These are phyloP conservation scores for Argentina silus DNA, from an alignment of 2,797 vertebrate genomes.

Conservation along the genomic window DNA sequence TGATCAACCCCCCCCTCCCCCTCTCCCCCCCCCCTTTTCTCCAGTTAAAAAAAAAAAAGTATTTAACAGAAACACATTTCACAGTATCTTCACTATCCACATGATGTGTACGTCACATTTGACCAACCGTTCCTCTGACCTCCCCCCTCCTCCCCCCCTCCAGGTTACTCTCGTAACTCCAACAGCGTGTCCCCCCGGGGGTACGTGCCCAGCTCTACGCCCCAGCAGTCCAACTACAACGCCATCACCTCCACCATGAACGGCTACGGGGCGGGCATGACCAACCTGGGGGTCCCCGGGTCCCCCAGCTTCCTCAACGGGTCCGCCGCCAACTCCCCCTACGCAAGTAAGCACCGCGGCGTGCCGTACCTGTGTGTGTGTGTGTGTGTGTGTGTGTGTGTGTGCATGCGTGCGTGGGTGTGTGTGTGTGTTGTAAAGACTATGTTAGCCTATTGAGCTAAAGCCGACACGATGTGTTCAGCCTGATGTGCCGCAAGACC, in stretches of 20 bases:
- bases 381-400: not conserved
- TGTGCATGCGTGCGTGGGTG: not conserved
- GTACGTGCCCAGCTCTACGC: slow-evolving; percentile 89
- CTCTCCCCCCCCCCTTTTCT: no score
- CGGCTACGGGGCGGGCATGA: slow-evolving; percentile 87
- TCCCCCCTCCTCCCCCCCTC: not conserved
- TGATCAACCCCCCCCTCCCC: no score
- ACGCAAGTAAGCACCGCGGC: slow-evolving; percentile 88
- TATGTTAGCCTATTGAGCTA: no score
- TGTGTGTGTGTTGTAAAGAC: not conserved
- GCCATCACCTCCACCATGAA: slow-evolving; percentile 87
- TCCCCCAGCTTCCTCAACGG: slow-evolving; percentile 96
- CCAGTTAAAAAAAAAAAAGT: no score
- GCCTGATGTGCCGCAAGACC: no score
- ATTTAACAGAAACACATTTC: no score
- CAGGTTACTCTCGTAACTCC: slow-evolving; percentile 90
- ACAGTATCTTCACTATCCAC: no score
- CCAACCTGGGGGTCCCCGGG: slow-evolving; percentile 88
- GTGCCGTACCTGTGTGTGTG: no score
- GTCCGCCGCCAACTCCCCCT: slow-evolving; percentile 91
- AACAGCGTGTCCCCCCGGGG: slow-evolving; percentile 88
- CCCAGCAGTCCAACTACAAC: slow-evolving; percentile 91
- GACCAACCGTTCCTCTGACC: not conserved
- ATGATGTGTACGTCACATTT: not conserved
- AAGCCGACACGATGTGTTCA: no score